Conservation (phyloP, 2,797 vertebrate genomes). For the Mareca strepera region DNA sequence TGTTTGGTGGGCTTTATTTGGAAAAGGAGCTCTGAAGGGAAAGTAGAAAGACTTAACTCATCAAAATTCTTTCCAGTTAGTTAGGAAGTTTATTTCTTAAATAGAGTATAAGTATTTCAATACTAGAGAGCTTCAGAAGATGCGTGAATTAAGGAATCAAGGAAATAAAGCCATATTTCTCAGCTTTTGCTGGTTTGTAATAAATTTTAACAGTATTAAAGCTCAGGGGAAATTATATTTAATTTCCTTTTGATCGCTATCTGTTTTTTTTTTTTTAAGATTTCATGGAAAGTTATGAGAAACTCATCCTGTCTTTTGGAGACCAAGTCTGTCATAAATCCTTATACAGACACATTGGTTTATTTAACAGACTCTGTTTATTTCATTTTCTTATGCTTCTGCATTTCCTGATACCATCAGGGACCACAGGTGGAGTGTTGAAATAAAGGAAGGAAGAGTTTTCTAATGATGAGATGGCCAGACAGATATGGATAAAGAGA, state of each 20-base stretch:
- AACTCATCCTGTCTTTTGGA: background rate
- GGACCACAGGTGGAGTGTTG: background rate
- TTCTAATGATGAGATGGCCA: background rate
- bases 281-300: background rate
- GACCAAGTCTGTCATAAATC: background rate
- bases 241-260: background rate
- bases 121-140: background rate
- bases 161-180: background rate
- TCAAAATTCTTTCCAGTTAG: background rate
- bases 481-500: background rate
- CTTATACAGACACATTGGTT: background rate
- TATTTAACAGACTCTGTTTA: background rate
- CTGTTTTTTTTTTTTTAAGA: background rate
- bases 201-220: constrained; percentile 17
- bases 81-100: background rate
- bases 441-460: background rate
- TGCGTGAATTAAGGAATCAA: background rate
- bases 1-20: background rate
- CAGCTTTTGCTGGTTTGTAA: background rate
- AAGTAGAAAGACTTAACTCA: background rate
- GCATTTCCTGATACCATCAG: background rate
- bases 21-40: background rate
- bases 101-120: background rate
- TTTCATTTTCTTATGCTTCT: constrained; percentile 10
- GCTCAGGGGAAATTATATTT: background rate